Evolutionary conservation across 2,888 invertebrate species (phyloP).

Genomic region (Drepanosiphum platanoidis): DNA sequence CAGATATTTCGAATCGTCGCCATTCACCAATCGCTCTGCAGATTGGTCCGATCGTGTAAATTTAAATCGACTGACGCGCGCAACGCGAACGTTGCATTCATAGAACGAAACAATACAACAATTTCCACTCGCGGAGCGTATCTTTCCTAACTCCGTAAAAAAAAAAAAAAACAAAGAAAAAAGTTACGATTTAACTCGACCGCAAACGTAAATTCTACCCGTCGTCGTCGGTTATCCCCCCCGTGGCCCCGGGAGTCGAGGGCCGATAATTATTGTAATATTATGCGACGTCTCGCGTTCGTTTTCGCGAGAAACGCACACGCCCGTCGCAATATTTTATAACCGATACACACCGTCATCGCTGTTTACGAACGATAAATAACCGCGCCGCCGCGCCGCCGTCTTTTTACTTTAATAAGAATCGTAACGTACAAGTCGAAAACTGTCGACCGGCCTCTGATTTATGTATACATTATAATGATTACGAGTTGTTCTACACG

Average conservation of each 20-base stretch:
- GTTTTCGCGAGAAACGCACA: not conserved
- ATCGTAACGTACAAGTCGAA: constrained; percentile 41
- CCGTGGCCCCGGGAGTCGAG: not conserved
- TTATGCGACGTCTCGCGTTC: not conserved
- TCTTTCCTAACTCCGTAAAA: too few relatives aligned
- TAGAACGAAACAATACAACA: too few relatives aligned
- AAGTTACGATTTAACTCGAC: too few relatives aligned
- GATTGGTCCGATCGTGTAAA: too few relatives aligned
- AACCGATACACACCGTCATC: not conserved
- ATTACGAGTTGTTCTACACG: constrained; percentile 33
- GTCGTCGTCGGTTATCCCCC: not conserved
- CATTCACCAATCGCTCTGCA: too few relatives aligned
- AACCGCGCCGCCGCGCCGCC: not conserved
- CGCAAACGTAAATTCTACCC: not conserved
- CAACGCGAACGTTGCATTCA: not conserved
- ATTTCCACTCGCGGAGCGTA: too few relatives aligned
- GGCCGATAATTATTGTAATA: not conserved
- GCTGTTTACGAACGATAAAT: constrained; percentile 24
- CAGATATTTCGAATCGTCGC: too few relatives aligned
- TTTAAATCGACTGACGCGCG: too few relatives aligned
- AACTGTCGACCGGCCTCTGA: constrained; percentile 20
- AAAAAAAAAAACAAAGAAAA: too few relatives aligned
- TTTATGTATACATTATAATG: constrained; percentile 41
- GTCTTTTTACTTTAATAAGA: constrained; percentile 34
- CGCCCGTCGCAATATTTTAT: not conserved